Conservation (phyloP, 1,140 invertebrate species). For the Heterodera schachtii region DNA sequence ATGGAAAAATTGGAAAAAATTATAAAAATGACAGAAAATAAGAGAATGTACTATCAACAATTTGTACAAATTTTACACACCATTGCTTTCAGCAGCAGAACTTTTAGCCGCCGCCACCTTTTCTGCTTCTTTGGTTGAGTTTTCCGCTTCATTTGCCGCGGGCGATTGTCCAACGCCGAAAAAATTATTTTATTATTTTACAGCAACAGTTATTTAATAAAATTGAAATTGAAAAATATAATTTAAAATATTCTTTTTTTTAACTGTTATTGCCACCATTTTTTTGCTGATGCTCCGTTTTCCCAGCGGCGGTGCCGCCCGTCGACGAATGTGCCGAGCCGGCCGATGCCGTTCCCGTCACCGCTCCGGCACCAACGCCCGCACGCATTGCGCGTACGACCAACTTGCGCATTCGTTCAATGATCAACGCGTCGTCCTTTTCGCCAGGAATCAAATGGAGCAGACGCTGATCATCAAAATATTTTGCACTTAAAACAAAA, state of each 20-base stretch:
- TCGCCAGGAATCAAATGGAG: constrained; percentile 65
- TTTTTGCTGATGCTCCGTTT: background rate
- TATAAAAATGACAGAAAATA: too few species aligned
- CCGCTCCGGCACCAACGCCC: constrained; percentile 43
- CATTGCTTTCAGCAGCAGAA: background rate
- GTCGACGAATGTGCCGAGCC: constrained; percentile 4
- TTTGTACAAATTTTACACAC: background rate
- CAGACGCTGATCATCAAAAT: constrained; percentile 64
- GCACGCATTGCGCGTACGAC: constrained; percentile 56
- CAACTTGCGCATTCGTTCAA: constrained; percentile 61
- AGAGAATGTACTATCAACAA: too few species aligned
- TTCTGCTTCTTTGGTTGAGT: background rate
- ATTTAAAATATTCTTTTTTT: background rate
- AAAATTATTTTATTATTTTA: too few species aligned
- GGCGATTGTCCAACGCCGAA: background rate
- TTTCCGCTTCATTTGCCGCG: background rate
- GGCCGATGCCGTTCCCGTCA: background rate
- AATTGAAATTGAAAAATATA: too few species aligned
- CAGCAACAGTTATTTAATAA: too few species aligned
- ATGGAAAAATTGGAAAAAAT: too few species aligned
- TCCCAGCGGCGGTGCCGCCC: constrained; percentile 1
- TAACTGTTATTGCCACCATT: background rate
- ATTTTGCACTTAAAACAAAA: constrained; percentile 56
- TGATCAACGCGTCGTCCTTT: constrained; percentile 56
- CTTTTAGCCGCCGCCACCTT: background rate